Percentiles rank a stretch among this genome's conserved stretches.
Evolutionary conservation across 2,888 invertebrate species (phyloP).

Genomic region (Sesamia inferens): DNA sequence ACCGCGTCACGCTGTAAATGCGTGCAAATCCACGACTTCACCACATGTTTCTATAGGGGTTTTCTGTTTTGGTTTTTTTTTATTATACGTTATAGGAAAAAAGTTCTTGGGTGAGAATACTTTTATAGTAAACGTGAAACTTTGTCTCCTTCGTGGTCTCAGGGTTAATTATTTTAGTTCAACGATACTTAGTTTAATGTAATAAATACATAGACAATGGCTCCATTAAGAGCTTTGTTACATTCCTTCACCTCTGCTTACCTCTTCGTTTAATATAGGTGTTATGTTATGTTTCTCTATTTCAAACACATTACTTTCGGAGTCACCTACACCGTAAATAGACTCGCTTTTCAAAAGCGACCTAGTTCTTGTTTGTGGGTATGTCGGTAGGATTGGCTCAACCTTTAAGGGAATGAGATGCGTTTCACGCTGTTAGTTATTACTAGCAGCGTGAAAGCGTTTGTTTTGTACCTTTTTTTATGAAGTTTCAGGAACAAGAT

Average conservation of each 20-base stretch:
- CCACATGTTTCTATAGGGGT: neutral
- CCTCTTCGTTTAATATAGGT: too few species aligned
- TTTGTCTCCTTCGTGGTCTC: neutral
- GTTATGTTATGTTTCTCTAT: neutral
- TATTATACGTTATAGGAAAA: neutral
- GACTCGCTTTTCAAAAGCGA: conserved; percentile 28
- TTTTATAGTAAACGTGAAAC: neutral
- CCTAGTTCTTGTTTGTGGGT: conserved; percentile 25
- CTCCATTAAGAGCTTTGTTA: neutral
- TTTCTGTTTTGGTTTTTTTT: neutral
- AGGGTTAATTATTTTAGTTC: neutral
- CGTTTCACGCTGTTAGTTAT: conserved; percentile 10
- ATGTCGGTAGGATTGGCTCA: conserved; percentile 16
- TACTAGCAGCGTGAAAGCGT: too few species aligned
- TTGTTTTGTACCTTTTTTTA: too few species aligned
- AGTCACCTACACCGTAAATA: conserved; percentile 17
- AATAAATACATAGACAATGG: neutral
- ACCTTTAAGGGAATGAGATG: neutral
- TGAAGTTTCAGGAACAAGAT: too few species aligned
- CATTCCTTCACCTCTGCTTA: neutral
- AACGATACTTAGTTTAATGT: too few species aligned
- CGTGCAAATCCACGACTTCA: neutral
- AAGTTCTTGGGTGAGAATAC: neutral
- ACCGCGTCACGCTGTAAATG: neutral
- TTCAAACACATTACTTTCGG: neutral